These are phyloP conservation scores for Myopa tessellatipennis DNA, from an alignment of 2,888 invertebrate species.

Conservation along the genomic window DNA sequence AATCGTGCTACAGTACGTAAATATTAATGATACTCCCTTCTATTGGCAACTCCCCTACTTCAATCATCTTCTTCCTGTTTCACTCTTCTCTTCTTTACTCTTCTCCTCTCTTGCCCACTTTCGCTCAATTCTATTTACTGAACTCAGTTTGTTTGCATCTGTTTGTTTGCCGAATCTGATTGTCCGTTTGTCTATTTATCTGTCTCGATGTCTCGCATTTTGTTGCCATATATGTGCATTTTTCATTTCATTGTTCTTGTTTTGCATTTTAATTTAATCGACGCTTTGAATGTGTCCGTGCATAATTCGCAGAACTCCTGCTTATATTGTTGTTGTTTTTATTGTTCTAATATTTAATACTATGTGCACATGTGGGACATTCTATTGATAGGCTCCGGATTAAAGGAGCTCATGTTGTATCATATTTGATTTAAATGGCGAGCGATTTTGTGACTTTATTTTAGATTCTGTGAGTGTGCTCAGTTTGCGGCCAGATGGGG, in stretches of 20 bases:
- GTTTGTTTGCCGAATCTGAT: too few relatives aligned
- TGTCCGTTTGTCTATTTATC: too few relatives aligned
- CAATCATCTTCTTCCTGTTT: too few relatives aligned
- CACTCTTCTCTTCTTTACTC: too few relatives aligned
- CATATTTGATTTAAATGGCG: neutral
- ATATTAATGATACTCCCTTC: too few relatives aligned
- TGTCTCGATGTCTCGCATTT: too few relatives aligned
- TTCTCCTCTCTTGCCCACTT: neutral
- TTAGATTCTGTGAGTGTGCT: neutral
- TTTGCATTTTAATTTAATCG: constrained; percentile 14
- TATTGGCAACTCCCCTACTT: too few relatives aligned
- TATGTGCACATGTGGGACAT: constrained; percentile 21
- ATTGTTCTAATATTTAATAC: neutral
- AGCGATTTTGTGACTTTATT: constrained; percentile 9
- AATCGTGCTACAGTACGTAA: neutral
- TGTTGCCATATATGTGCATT: neutral
- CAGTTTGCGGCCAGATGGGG: too few relatives aligned
- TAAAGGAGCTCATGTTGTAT: neutral
- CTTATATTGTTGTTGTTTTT: constrained; percentile 8
- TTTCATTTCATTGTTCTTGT: neutral
- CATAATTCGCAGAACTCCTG: constrained; percentile 5
- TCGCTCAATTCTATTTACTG: too few relatives aligned
- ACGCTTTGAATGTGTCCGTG: constrained; percentile 10
- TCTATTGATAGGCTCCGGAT: constrained; percentile 16
- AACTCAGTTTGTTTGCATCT: too few relatives aligned